phyloP scores from a whole-genome alignment of 2,888 invertebrate species.

The Polietes domitor region DNA sequence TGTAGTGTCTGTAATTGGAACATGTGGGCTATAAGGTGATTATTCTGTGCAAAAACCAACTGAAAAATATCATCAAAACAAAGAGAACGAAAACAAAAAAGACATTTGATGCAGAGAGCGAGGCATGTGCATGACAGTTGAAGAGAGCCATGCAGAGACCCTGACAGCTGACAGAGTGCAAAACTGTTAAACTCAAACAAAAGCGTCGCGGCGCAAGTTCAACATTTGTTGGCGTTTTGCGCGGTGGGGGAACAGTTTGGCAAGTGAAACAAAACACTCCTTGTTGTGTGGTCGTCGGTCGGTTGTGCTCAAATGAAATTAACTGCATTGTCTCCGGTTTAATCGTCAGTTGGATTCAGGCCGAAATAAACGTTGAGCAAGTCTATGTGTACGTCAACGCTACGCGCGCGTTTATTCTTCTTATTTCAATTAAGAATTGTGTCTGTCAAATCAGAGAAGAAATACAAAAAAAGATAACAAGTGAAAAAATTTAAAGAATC shows the following conservation, averaged over 20 bases:
- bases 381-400: constrained; percentile 48
- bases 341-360: constrained; percentile 68
- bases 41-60: constrained; percentile 23
- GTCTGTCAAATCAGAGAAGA: constrained; percentile 44
- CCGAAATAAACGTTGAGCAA: constrained; percentile 66
- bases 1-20: constrained; percentile 2
- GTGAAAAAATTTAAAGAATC: constrained; percentile 14
- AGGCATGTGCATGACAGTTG: constrained; percentile 23
- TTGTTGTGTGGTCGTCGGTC: constrained; percentile 43
- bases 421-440: constrained; percentile 47
- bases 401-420: constrained; percentile 61
- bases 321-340: constrained; percentile 59
- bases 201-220: constrained; percentile 60
- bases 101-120: constrained; percentile 5
- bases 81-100: constrained; percentile 19
- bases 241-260: constrained; percentile 48
- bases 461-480: constrained; percentile 36
- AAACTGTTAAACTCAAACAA: constrained; percentile 37
- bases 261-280: constrained; percentile 65
- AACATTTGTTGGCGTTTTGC: constrained; percentile 47
- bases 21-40: constrained; percentile 44
- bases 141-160: constrained; percentile 39
- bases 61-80: constrained; percentile 30
- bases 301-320: constrained; percentile 49
- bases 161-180: constrained; percentile 9